These are phyloP conservation scores for Parauchenoglanis ngamensis DNA, from an alignment of 2,797 vertebrate species.

Conservation along the genomic window DNA sequence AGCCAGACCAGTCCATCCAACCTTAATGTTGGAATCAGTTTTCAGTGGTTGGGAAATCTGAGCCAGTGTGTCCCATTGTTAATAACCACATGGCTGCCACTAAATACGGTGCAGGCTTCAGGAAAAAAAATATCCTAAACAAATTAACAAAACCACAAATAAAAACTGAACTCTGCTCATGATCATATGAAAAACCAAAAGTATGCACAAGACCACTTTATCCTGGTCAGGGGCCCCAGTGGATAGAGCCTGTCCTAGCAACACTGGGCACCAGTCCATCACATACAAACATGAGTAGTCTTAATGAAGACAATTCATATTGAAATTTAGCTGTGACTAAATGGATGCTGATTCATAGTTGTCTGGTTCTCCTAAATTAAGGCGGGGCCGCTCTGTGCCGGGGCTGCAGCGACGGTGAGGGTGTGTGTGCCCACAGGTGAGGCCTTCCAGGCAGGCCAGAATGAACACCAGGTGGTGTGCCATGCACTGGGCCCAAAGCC, in stretches of 20 bases:
- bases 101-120: neutral
- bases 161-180: neutral
- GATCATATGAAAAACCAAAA: neutral
- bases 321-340: neutral
- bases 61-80: neutral
- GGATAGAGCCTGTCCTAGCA: neutral
- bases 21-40: neutral
- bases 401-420: conserved; percentile 1
- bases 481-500: conserved; percentile 71
- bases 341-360: conserved; percentile 3
- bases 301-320: neutral
- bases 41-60: neutral
- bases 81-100: neutral
- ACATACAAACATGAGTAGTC: neutral
- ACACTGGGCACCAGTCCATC: neutral
- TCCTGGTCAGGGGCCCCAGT: neutral
- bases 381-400: conserved; percentile 26
- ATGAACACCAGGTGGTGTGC: conserved; percentile 74
- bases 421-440: conserved; percentile 41
- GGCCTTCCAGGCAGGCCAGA: conserved; percentile 59
- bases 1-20: neutral
- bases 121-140: neutral
- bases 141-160: neutral
- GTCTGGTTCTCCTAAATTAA: conserved; percentile 1
- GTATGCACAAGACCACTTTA: neutral